phyloP scores from a whole-genome alignment of 2,797 vertebrate species.

The Tiaroga cobitis region DNA sequence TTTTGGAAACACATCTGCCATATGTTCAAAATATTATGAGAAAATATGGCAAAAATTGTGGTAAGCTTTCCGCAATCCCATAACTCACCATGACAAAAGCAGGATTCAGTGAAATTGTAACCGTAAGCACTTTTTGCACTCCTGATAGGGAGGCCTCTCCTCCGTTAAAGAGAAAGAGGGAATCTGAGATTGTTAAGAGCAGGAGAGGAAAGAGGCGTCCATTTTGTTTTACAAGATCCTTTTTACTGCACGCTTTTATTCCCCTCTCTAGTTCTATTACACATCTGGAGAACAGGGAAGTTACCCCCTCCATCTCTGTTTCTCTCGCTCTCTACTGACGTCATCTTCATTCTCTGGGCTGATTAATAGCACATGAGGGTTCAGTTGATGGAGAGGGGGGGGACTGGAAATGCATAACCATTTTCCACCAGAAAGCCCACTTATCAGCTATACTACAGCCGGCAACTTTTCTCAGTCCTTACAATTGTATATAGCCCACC shows the following conservation, averaged over 20 bases:
- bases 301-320: constrained; percentile 23
- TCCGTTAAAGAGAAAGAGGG: constrained; percentile 9
- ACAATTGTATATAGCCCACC: neutral
- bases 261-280: constrained; percentile 36
- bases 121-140: constrained; percentile 30
- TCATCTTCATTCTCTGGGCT: constrained; percentile 23
- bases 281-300: constrained; percentile 60
- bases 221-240: constrained; percentile 57
- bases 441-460: constrained; percentile 1
- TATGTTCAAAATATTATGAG: constrained; percentile 4
- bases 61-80: constrained; percentile 14
- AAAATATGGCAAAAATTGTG: constrained; percentile 17
- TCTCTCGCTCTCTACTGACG: constrained; percentile 25
- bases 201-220: constrained; percentile 17
- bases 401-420: constrained; percentile 1
- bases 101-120: constrained; percentile 28
- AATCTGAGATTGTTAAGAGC: constrained; percentile 50
- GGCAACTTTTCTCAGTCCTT: neutral
- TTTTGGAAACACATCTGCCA: neutral
- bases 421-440: constrained; percentile 52
- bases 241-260: constrained; percentile 61
- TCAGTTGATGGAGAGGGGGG: constrained; percentile 19
- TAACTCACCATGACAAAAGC: constrained; percentile 35
- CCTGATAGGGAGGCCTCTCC: constrained; percentile 16
- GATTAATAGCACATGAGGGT: constrained; percentile 39